phyloP scores from a whole-genome alignment of 2,888 invertebrate species.

The Cephonodes hylas region DNA sequence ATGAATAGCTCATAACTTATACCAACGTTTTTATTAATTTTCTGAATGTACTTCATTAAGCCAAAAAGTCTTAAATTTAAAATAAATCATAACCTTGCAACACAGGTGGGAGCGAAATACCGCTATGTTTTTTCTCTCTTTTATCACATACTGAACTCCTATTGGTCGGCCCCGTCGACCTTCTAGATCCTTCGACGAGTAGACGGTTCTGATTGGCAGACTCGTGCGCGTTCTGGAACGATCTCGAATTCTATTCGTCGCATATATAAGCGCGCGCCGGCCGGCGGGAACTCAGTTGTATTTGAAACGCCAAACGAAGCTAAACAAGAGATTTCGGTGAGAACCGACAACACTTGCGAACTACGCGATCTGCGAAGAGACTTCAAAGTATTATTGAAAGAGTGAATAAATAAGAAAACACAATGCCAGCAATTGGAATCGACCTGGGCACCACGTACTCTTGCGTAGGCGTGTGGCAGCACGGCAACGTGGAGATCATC shows the following conservation, averaged over 20 bases:
- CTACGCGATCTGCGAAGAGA: conserved; percentile 26
- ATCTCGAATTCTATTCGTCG: conserved; percentile 50
- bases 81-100: conserved; percentile 16
- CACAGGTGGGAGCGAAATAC: conserved; percentile 1
- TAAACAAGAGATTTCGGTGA: conserved; percentile 49
- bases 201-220: conserved; percentile 43
- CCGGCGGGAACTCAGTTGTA: conserved; percentile 57
- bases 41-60: too few species aligned
- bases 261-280: conserved; percentile 46
- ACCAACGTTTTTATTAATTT: too few species aligned
- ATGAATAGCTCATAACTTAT: too few species aligned
- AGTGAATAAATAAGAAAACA: conserved; percentile 19
- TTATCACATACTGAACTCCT: conserved; percentile 21
- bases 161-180: conserved; percentile 39
- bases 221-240: conserved; percentile 40
- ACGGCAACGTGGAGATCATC: conserved; percentile 88
- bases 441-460: conserved; percentile 81
- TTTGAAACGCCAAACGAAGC: conserved; percentile 58
- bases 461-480: conserved; percentile 78
- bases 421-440: conserved; percentile 79
- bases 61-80: neutral
- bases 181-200: conserved; percentile 47
- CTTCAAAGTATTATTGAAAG: conserved; percentile 12
- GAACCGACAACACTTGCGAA: conserved; percentile 46
- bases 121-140: conserved; percentile 26